Conservation (phyloP, 2,888 invertebrate species). For the Lepidocyrtinus sp. region DNA sequence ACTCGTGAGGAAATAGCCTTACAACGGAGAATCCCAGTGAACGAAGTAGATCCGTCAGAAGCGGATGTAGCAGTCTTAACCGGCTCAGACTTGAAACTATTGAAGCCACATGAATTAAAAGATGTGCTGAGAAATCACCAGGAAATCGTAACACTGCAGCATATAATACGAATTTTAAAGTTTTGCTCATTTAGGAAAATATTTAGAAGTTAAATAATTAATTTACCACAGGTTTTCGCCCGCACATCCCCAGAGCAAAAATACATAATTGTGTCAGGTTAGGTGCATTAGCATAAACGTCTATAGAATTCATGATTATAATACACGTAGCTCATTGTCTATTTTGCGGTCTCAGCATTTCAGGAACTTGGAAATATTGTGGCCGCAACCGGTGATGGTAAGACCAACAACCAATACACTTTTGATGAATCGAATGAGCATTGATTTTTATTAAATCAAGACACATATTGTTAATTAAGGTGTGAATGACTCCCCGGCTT, state of each 20-base stretch:
- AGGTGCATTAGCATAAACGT: slow-evolving; percentile 83
- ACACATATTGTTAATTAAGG: slow-evolving; percentile 27
- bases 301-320: slow-evolving; percentile 84
- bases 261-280: slow-evolving; percentile 78
- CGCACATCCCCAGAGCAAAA: slow-evolving; percentile 76
- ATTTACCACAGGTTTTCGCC: too few relatives aligned
- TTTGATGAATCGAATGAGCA: too few relatives aligned
- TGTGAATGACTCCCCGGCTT: slow-evolving; percentile 88
- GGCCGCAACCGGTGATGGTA: slow-evolving; percentile 85
- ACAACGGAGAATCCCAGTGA: slow-evolving; percentile 72
- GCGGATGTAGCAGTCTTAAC: slow-evolving; percentile 72
- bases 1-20: slow-evolving; percentile 74
- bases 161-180: too few relatives aligned
- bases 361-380: slow-evolving; percentile 85
- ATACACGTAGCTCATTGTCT: slow-evolving; percentile 75
- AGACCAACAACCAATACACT: neutral
- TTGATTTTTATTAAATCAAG: neutral
- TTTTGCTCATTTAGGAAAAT: too few relatives aligned
- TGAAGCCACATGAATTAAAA: slow-evolving; percentile 71
- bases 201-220: slow-evolving; percentile 73
- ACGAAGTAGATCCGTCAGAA: slow-evolving; percentile 71
- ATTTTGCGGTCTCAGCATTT: slow-evolving; percentile 87
- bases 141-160: too few relatives aligned
- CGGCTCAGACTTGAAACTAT: slow-evolving; percentile 72
- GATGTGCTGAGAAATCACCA: slow-evolving; percentile 71